These are phyloP conservation scores for Diadophis punctatus DNA, from an alignment of 2,113 vertebrate genomes.

Conservation along the genomic window DNA sequence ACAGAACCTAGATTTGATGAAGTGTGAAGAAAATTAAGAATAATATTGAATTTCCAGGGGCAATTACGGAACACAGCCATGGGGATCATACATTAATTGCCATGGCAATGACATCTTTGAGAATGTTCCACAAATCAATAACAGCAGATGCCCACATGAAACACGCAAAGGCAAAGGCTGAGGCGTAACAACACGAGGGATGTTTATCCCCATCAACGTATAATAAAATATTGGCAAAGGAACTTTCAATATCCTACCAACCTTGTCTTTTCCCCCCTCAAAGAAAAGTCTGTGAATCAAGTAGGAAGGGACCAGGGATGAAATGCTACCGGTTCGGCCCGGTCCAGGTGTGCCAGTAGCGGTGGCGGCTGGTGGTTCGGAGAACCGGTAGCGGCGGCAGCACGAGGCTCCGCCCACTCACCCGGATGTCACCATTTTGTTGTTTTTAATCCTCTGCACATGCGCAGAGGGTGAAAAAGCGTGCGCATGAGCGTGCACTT, in stretches of 20 bases:
- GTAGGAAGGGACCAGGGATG: background rate
- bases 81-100: conserved; percentile 68
- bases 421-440: no score
- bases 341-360: no score
- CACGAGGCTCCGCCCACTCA: no score
- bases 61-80: conserved; percentile 66
- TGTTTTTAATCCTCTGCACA: no score
- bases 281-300: conserved; percentile 39
- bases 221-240: conserved; percentile 47
- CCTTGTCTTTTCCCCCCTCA: conserved; percentile 8
- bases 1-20: conserved; percentile 62
- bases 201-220: conserved; percentile 53
- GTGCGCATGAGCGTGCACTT: no score
- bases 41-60: conserved; percentile 71
- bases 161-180: conserved; percentile 19
- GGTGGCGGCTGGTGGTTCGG: no score
- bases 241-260: conserved; percentile 3
- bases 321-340: no score
- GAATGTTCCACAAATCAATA: conserved; percentile 70
- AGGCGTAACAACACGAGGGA: conserved; percentile 39
- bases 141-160: conserved; percentile 36
- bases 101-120: conserved; percentile 52
- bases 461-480: no score
- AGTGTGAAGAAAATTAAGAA: conserved; percentile 73
- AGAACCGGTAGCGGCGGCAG: no score